Conservation (phyloP, 2,113 vertebrate genomes). For the Atlantisia rogersi region DNA sequence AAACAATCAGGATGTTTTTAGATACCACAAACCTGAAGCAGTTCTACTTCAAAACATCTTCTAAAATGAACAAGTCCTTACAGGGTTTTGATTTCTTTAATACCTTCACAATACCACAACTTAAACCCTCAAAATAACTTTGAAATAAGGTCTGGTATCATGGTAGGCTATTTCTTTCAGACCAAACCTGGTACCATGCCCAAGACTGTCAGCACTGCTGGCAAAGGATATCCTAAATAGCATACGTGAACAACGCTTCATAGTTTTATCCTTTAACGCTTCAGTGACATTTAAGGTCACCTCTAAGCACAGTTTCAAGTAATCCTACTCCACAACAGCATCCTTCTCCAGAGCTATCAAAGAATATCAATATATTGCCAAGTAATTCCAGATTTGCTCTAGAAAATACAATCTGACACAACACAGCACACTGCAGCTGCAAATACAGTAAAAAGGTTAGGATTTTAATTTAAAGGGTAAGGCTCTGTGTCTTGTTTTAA, state of each 20-base stretch:
- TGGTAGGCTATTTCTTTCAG: background rate
- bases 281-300: background rate
- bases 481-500: background rate
- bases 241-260: background rate
- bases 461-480: background rate
- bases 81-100: background rate
- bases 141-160: background rate
- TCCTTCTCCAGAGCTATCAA: background rate
- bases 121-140: background rate
- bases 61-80: background rate
- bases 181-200: background rate
- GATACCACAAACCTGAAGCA: accelerated
- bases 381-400: background rate
- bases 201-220: background rate
- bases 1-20: background rate
- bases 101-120: background rate
- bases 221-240: background rate
- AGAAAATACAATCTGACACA: background rate
- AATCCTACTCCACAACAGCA: background rate
- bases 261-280: background rate
- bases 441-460: background rate
- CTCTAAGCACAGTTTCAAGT: background rate
- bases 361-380: background rate
- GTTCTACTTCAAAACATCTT: background rate
- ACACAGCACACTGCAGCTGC: background rate